These are phyloP conservation scores for Artibeus lituratus DNA, from an alignment of 2,797 vertebrate genomes.

Conservation along the genomic window DNA sequence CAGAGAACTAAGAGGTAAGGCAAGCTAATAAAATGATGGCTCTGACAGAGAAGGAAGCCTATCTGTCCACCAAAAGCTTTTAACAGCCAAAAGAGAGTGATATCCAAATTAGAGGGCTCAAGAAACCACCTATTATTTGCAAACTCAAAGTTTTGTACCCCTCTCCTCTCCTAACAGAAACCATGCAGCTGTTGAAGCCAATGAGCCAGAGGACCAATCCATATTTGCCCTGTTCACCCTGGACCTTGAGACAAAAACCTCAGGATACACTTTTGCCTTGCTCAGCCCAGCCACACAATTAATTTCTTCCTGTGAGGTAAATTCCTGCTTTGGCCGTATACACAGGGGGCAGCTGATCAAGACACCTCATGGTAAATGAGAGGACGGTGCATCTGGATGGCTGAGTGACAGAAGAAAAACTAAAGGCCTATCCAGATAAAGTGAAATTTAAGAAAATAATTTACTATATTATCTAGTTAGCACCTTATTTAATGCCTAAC, in stretches of 20 bases:
- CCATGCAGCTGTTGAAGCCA: neutral
- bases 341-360: neutral
- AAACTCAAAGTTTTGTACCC: neutral
- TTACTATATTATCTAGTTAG: neutral
- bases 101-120: neutral
- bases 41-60: neutral
- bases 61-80: neutral
- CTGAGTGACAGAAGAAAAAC: slow-evolving; percentile 2
- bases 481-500: neutral
- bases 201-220: neutral
- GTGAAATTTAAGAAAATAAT: neutral
- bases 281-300: neutral
- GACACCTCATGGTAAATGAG: neutral
- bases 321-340: neutral
- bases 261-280: neutral
- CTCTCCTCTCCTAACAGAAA: neutral
- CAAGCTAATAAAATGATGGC: neutral
- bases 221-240: neutral
- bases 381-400: neutral
- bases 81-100: neutral
- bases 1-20: neutral
- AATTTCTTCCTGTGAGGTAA: neutral
- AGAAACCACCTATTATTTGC: neutral
- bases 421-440: neutral
- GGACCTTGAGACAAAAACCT: neutral